These are phyloP conservation scores for Tetramorium parvispinum DNA, from an alignment of 1,140 invertebrate species.

Conservation along the genomic window DNA sequence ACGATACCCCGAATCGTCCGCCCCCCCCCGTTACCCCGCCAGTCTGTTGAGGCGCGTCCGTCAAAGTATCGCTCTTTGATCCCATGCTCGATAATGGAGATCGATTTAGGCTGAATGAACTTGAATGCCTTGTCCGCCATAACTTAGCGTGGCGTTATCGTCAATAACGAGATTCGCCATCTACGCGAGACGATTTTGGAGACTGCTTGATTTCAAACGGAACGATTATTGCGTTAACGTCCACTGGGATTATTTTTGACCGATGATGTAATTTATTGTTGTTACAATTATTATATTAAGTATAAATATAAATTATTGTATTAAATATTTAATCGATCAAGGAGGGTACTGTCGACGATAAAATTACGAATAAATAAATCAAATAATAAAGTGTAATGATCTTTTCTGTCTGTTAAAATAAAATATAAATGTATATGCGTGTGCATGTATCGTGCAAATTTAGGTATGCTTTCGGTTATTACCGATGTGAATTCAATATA, in stretches of 20 bases:
- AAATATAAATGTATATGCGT: background rate
- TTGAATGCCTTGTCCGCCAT: background rate
- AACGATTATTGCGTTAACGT: background rate
- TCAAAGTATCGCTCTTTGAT: slow-evolving; percentile 48
- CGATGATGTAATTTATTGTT: background rate
- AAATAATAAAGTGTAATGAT: background rate
- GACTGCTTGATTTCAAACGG: background rate
- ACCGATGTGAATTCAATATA: slow-evolving; percentile 29
- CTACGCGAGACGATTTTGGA: background rate
- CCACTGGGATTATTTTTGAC: background rate
- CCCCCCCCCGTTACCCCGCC: slow-evolving; percentile 12
- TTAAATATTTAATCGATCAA: background rate
- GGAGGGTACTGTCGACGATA: background rate
- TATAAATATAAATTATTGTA: background rate
- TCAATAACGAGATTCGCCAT: background rate
- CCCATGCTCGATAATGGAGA: slow-evolving; percentile 23
- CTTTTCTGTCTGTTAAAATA: background rate
- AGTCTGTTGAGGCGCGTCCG: slow-evolving; percentile 23
- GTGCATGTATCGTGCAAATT: background rate
- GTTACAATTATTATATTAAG: background rate
- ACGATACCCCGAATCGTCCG: slow-evolving; percentile 53
- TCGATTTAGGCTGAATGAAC: background rate
- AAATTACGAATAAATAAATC: slow-evolving; percentile 12
- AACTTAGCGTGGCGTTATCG: background rate
- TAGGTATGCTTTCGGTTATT: slow-evolving; percentile 32